A percentile compares a stretch with the other conserved stretches of the same genome.
Conservation (phyloP, 2,113 vertebrate genomes). For the Scopus umbretta region DNA sequence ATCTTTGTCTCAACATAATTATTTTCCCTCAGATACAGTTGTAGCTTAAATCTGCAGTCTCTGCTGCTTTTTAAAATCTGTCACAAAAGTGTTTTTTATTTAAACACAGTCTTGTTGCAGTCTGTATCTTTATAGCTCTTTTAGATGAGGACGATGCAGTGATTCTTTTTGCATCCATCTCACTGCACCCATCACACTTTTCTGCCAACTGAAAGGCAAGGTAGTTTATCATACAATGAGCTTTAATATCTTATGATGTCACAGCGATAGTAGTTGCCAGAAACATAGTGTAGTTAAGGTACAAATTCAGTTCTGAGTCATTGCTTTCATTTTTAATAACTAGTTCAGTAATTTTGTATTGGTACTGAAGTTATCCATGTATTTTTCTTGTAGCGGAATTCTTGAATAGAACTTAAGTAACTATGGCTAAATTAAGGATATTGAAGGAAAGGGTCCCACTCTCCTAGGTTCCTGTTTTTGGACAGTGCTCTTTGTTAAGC, state of each 20-base stretch:
- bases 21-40: neutral
- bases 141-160: neutral
- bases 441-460: neutral
- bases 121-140: neutral
- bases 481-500: neutral
- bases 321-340: neutral
- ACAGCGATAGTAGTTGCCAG: neutral
- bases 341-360: neutral
- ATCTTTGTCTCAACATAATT: neutral
- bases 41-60: neutral
- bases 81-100: neutral
- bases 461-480: neutral
- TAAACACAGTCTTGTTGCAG: neutral
- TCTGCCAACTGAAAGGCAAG: neutral
- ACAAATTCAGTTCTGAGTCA: neutral
- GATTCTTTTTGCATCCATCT: neutral
- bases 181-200: neutral
- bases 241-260: neutral
- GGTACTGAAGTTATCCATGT: neutral
- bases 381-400: neutral
- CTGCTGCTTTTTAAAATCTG: neutral
- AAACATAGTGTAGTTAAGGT: neutral
- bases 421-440: neutral
- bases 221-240: neutral
- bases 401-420: neutral